Evolutionary conservation across 2,888 invertebrate species (phyloP).

Genomic region (Ophion obscuratus): DNA sequence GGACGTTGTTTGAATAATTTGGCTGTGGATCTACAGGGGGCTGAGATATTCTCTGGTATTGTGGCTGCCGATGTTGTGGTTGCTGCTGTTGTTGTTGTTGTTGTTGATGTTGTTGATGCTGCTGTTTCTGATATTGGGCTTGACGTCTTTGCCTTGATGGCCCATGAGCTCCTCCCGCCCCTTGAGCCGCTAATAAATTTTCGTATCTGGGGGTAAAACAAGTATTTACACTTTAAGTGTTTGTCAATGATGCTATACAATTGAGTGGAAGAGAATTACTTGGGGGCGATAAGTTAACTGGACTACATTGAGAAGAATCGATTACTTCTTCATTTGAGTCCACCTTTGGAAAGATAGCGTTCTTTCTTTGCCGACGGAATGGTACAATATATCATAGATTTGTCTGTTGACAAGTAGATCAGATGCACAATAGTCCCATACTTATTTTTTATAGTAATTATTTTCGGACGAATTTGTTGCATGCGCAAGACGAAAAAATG

Average conservation of each 20-base stretch:
- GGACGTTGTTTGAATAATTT: conserved; percentile 69
- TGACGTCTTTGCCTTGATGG: conserved; percentile 68
- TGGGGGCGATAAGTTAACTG: not conserved
- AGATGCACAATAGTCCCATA: too few relatives aligned
- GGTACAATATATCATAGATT: too few relatives aligned
- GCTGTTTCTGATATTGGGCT: conserved; percentile 65
- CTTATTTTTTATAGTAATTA: too few relatives aligned
- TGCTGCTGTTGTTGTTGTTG: conserved; percentile 50
- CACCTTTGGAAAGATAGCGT: too few relatives aligned
- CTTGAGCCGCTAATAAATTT: conserved; percentile 70
- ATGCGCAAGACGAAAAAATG: not conserved
- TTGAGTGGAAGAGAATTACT: not conserved
- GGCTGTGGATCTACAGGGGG: conserved; percentile 69
- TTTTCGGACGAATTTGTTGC: not conserved
- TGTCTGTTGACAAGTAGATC: too few relatives aligned
- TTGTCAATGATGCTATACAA: not conserved
- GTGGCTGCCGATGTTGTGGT: conserved; percentile 60
- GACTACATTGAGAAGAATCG: too few relatives aligned
- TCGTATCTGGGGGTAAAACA: conserved; percentile 68
- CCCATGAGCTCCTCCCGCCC: conserved; percentile 49
- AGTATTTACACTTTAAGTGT: not conserved
- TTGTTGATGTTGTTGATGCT: conserved; percentile 47
- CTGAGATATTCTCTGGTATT: conserved; percentile 71
- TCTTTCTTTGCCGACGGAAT: too few relatives aligned
- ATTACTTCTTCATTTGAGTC: too few relatives aligned